Evolutionary conservation across 2,888 invertebrate genomes (phyloP).

Genomic region (Netelia fuscicornis): DNA sequence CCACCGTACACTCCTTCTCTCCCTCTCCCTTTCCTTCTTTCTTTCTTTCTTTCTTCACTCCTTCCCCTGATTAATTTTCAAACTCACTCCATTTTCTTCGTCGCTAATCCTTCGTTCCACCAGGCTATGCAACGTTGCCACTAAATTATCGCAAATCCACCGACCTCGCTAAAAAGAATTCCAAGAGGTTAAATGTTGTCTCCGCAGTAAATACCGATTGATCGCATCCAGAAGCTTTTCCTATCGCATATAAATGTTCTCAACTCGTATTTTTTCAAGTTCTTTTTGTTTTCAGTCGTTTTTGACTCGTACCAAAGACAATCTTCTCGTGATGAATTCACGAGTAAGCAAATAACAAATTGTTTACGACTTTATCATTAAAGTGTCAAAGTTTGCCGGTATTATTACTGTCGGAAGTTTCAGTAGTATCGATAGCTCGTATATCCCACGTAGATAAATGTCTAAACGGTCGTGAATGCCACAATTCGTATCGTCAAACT

Average conservation of each 20-base stretch:
- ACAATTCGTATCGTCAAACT: background rate
- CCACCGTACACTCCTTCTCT: slow-evolving; percentile 2
- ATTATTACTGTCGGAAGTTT: too few species aligned
- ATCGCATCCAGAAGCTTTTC: too few species aligned
- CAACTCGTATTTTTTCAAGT: too few species aligned
- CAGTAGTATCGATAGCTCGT: background rate
- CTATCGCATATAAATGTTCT: too few species aligned
- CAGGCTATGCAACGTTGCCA: background rate
- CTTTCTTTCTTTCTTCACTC: background rate
- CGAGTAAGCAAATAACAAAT: too few species aligned
- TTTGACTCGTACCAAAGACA: too few species aligned
- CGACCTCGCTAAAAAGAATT: background rate
- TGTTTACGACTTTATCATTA: background rate
- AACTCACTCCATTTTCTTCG: slow-evolving; percentile 19
- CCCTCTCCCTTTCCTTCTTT: background rate
- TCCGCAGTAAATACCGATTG: too few species aligned
- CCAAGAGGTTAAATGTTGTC: background rate
- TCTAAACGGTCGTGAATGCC: background rate
- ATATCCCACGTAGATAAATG: background rate
- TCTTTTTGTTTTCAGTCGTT: too few species aligned
- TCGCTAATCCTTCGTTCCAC: background rate
- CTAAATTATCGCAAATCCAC: slow-evolving; percentile 5
- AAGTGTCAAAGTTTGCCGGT: background rate
- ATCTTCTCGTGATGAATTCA: too few species aligned
- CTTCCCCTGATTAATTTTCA: slow-evolving; percentile 22